Evolutionary conservation across 2,113 vertebrate species (phyloP).

Genomic region (Thymallus thymallus): DNA sequence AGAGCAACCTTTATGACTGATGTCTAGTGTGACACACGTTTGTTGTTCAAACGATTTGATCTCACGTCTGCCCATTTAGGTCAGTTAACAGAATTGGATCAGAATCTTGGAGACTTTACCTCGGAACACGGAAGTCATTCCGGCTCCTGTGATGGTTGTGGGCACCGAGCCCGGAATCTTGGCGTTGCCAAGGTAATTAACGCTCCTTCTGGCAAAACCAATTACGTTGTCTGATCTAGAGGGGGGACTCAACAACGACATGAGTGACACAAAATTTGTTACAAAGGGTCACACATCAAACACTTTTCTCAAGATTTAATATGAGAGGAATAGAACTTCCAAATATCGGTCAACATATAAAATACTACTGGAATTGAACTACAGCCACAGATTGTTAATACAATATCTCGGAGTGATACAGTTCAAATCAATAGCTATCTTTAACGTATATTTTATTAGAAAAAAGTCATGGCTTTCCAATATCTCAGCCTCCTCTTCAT

Average conservation of each 20-base stretch:
- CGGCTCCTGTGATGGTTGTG: constrained; percentile 44
- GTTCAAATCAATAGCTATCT: too few species aligned
- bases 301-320: constrained; percentile 8
- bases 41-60: too few species aligned
- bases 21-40: too few species aligned
- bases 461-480: too few species aligned
- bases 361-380: too few species aligned
- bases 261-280: constrained; percentile 18
- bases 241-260: constrained; percentile 21
- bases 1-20: background rate
- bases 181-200: constrained; percentile 69
- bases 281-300: constrained; percentile 20
- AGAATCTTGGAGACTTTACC: constrained; percentile 21
- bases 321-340: too few species aligned
- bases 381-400: too few species aligned
- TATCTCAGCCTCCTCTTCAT: background rate
- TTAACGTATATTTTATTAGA: too few species aligned
- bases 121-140: constrained; percentile 48
- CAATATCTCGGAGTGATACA: too few species aligned
- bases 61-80: background rate
- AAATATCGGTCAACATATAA: too few species aligned
- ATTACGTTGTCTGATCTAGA: too few species aligned
- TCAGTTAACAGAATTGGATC: constrained; percentile 38
- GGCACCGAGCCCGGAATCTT: constrained; percentile 43
- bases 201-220: constrained; percentile 44